Base-by-base conservation (phyloP, 2,888 invertebrate species). In the Prosapia bicincta region DNA sequence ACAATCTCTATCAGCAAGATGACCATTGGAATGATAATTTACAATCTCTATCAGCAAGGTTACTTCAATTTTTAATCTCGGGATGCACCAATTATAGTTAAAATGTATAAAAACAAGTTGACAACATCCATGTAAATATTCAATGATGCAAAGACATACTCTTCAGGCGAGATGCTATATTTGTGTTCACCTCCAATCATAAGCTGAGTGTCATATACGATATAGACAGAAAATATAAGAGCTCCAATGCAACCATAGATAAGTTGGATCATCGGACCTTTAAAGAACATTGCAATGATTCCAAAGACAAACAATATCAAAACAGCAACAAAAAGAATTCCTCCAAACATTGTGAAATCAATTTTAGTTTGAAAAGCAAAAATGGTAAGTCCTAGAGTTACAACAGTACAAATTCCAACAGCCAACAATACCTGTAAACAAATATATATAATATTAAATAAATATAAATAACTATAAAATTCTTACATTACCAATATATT, bases 351-450 rank as follows among this genome's bases (percentile, higher is more conserved):
- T 0, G 95, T 95, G 84, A 95, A 95, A 85, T 95, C 95, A 85
- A 89, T 92, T 84, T 93, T 96, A 0, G 97, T 97, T 86, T 98
- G 98, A 86, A 97, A 92, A 3, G 98, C 96, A 86, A 98, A 98
- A 71, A 97, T 81, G 0, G 97, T 98, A 77, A 98, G 86, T 0
- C 91, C 93, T 15, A 98, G 86, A 79, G 94, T 93, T 26, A 98
- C 92, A 0, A 90, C 93, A 13, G 94, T 91, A 15, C 96, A 96
- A 74, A 97, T 92, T 0, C 95, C 96, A n/a, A 93, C 93, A 0
- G 97, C 98, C 87, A 96, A 89, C 82, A 97, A 83, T 7, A 95
- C 93, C 89, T 92, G 85, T 3, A 9, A n/a, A 54, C 20, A 54
- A 54, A 30, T 30, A 30, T 30, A 30, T 9, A 30, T 30, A 30